phyloP scores from a whole-genome alignment of 2,888 invertebrate genomes.

The Xylota sylvarum region DNA sequence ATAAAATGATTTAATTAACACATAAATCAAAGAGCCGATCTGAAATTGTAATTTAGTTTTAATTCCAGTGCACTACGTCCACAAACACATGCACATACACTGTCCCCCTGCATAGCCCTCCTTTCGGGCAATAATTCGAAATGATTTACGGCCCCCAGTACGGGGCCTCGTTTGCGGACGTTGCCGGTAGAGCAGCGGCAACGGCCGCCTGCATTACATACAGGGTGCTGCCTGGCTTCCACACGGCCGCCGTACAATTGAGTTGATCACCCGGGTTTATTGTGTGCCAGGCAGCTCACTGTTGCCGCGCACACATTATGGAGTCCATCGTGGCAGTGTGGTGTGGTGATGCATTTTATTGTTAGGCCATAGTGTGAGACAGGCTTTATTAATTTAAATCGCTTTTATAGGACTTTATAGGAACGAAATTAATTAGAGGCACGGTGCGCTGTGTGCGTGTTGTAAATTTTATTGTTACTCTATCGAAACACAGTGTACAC shows the following conservation, averaged over 20 bases:
- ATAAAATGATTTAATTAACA: conserved; percentile 83
- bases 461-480: conserved; percentile 61
- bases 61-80: conserved; percentile 78
- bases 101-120: conserved; percentile 49
- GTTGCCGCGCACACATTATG: conserved; percentile 47
- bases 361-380: conserved; percentile 71
- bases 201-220: conserved; percentile 49
- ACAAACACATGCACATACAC: conserved; percentile 40
- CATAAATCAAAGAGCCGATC: conserved; percentile 81
- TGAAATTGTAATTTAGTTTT: conserved; percentile 81
- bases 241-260: conserved; percentile 61
- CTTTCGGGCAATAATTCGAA: conserved; percentile 77
- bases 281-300: conserved; percentile 44
- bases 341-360: conserved; percentile 73
- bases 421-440: conserved; percentile 74
- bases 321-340: conserved; percentile 43
- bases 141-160: conserved; percentile 76
- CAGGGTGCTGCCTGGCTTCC: conserved; percentile 60
- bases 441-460: conserved; percentile 41
- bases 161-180: conserved; percentile 68
- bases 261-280: conserved; percentile 70
- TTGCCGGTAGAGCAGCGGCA: conserved; percentile 47
- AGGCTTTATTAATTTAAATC: conserved; percentile 76
- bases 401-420: conserved; percentile 72
- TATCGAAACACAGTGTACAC: conserved; percentile 14